phyloP scores from a whole-genome alignment of 2,113 vertebrate species.

The Anguilla rostrata region DNA sequence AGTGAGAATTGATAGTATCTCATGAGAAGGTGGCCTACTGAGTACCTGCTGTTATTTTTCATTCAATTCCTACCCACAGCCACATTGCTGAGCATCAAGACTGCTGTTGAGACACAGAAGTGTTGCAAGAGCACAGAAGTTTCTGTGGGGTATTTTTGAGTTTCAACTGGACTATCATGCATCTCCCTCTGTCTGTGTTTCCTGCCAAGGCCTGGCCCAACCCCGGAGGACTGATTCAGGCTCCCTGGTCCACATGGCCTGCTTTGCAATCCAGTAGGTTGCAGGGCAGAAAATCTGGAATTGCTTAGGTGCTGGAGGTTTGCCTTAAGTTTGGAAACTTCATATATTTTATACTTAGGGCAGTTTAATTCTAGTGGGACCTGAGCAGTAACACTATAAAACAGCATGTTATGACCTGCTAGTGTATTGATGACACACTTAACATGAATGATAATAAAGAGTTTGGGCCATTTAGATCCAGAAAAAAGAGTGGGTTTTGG shows the following conservation, averaged over 20 bases:
- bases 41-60: neutral
- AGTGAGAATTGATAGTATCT: neutral
- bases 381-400: neutral
- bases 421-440: neutral
- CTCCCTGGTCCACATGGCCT: conserved; percentile 12
- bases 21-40: neutral
- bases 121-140: neutral
- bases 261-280: neutral
- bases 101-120: conserved; percentile 11
- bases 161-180: neutral
- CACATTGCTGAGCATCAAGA: neutral
- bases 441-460: neutral
- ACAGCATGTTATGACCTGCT: neutral
- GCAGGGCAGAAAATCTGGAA: neutral
- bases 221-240: neutral
- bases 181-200: neutral
- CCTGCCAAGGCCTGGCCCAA: neutral
- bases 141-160: conserved; percentile 3
- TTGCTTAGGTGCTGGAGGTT: neutral
- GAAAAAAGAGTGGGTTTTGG: neutral
- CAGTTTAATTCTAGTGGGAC: neutral
- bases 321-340: neutral
- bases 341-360: neutral
- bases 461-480: neutral
- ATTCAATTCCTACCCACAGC: neutral